Base-by-base conservation (phyloP, 53 echinoderm and acorn worm species). In the Astropecten irregularis region DNA sequence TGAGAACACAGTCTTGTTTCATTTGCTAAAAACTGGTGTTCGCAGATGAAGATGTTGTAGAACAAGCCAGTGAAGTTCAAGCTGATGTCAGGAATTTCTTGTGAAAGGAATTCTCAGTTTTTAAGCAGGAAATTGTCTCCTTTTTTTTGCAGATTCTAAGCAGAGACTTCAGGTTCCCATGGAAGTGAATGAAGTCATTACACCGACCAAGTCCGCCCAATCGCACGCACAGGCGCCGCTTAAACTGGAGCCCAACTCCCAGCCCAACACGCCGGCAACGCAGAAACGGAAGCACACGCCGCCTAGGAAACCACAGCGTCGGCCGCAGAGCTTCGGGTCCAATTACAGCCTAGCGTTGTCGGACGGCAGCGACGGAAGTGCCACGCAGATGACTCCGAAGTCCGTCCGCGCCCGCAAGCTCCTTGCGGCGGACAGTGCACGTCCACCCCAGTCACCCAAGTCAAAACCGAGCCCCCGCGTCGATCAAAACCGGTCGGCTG, bases 271-370 rank as follows among this genome's bases (percentile, higher is more conserved):
- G 30, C 51, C 82, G 33, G 55, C 68, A 23, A 57, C 72, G 29
- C 29, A 83, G 73, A 38, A 84, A 52, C 85, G 87, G 52, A 83
- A 87, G 65, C 51, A 51, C 50, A 76, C 83, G 4, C 85, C 93
- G 10, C 93, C 95, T 5, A 88, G 69, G 15, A 95, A 95, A 51
- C 95, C 95, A 0, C 82, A 74, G 16, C 86, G 95, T 19, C 86
- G 86, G 18, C 95, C 95, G 1, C 88, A 92, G 87, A 95, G 90
- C 57, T 93, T 95, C 44, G 91, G 93, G 4, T 95, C 95, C 52
- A 86, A 72, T 34, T 93, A 93, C 89, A 95, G 91, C 56, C 32
- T 93, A 31, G 69, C 71, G 28, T 20, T 66, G 13, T 61, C 62
- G 8, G 79, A 79, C 34, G 79, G 57, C 3, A 79, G 79, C 26